Base-by-base conservation (phyloP, 2,888 invertebrate species). In the Gerris lacustris region DNA sequence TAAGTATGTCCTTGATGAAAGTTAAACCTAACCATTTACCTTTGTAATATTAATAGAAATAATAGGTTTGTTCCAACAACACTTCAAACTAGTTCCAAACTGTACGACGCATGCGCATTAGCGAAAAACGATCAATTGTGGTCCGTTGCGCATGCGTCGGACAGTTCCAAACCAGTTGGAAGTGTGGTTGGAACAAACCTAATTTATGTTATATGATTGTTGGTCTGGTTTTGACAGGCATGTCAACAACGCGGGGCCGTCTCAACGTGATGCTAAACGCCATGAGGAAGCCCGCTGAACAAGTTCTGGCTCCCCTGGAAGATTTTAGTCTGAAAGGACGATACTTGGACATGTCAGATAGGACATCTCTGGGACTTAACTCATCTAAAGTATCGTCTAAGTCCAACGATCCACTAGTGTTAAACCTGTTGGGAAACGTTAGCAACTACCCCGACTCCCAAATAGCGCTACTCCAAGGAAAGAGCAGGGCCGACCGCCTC, bases 231-330 rank as follows among this genome's bases (percentile, higher is more conserved):
- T 31, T 31, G 31, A 31, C 45, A 71, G 71, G 71, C 9, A 71
- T 71, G 71, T 66, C 71, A 7, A 71, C 90, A 68, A 91, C 91
- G 78, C 79, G 90, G 81, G 87, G 87, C 11, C 88, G 94, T 45
- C 82, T 94, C 63, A 94, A 94, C 79, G 90, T 93, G 75, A 79
- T 94, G 77, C 92, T 93, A 63, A 94, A 94, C 79, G 94, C 96
- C 5, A 94, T 94, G 78, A 87, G 94, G 44, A 96, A 95, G 80
- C 94, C 94, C 71, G 80, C 96, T 75, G 89, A 89, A 77, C 93
- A 94, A 78, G 90, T 96, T 77, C 93, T 96, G 79, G 91, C 93
- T 0, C 95, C 95, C 80, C 96, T 96, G 31, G 7, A 31, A 9
- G 64, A 64, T 80, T 90, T 90, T 77, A 90, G 91, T 64, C 9